Conservation (phyloP, 2,797 vertebrate genomes). For the Sylvilagus floridanus region DNA sequence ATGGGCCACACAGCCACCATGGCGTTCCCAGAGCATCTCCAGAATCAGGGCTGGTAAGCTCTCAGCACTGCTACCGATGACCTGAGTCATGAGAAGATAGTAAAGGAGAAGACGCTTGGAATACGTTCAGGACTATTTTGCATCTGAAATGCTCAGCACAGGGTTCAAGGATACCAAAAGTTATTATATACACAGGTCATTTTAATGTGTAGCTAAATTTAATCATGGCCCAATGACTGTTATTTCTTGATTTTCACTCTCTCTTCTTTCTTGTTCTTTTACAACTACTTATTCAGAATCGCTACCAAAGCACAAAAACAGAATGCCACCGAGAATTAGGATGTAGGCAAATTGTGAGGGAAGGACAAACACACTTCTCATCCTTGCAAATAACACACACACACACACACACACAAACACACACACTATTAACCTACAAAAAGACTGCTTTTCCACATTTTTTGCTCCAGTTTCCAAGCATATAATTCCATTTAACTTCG, state of each 20-base stretch:
- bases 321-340: background rate
- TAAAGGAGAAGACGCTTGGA: background rate
- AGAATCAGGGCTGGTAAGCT: background rate
- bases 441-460: background rate
- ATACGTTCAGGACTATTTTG: background rate
- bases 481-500: background rate
- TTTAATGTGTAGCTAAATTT: constrained; percentile 8
- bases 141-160: background rate
- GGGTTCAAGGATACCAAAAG: constrained; percentile 8
- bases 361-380: background rate
- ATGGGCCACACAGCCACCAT: background rate
- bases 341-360: background rate
- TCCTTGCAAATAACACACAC: background rate
- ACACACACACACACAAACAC: background rate
- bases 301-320: background rate
- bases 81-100: background rate
- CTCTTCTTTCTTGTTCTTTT: constrained; percentile 17
- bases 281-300: background rate
- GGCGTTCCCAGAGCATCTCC: background rate
- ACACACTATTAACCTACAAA: background rate
- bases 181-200: background rate
- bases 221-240: background rate
- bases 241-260: constrained; percentile 37
- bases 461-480: background rate
- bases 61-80: background rate